Percentiles rank a stretch among this genome's conserved stretches.
These are phyloP conservation scores for Crambe crambe DNA, from an alignment of 37 sponge, comb jelly and placozoan genomes.

Conservation along the genomic window DNA sequence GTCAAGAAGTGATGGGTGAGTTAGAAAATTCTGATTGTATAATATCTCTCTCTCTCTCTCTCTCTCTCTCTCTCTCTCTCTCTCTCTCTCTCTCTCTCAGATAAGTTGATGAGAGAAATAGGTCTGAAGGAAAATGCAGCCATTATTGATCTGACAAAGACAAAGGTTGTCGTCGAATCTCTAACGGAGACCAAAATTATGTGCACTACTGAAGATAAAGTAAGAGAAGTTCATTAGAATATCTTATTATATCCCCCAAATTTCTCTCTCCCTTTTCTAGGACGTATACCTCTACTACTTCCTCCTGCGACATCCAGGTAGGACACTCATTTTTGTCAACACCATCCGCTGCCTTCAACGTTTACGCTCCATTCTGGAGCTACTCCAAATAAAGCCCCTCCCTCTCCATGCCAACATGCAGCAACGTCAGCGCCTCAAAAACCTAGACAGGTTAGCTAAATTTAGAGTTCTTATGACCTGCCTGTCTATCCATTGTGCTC, in stretches of 20 bases:
- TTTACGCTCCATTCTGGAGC: slow-evolving; percentile 62
- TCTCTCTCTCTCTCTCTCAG: slow-evolving; percentile 47
- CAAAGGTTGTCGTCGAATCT: slow-evolving; percentile 67
- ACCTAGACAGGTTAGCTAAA: slow-evolving; percentile 74
- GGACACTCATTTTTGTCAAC: slow-evolving; percentile 93
- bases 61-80: slow-evolving; percentile 5
- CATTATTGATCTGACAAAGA: slow-evolving; percentile 83
- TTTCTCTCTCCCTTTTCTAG: background rate
- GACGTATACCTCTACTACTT: slow-evolving; percentile 61
- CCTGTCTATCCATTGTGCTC: background rate
- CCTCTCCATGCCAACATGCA: slow-evolving; percentile 94
- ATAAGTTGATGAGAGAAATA: slow-evolving; percentile 56
- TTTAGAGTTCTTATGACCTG: background rate
- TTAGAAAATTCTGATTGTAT: background rate
- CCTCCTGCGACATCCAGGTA: slow-evolving; percentile 70
- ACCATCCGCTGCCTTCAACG: slow-evolving; percentile 75
- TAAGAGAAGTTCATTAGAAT: background rate
- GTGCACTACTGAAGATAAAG: slow-evolving; percentile 88
- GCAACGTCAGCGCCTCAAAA: slow-evolving; percentile 94
- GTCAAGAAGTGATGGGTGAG: slow-evolving; percentile 64
- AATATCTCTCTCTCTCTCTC: no score
- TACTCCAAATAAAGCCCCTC: slow-evolving; percentile 64
- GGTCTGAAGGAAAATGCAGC: slow-evolving; percentile 50
- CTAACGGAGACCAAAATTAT: slow-evolving; percentile 87
- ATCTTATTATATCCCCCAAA: background rate